phyloP scores from a whole-genome alignment of 2,797 vertebrate species.

The Taenioides sp. region DNA sequence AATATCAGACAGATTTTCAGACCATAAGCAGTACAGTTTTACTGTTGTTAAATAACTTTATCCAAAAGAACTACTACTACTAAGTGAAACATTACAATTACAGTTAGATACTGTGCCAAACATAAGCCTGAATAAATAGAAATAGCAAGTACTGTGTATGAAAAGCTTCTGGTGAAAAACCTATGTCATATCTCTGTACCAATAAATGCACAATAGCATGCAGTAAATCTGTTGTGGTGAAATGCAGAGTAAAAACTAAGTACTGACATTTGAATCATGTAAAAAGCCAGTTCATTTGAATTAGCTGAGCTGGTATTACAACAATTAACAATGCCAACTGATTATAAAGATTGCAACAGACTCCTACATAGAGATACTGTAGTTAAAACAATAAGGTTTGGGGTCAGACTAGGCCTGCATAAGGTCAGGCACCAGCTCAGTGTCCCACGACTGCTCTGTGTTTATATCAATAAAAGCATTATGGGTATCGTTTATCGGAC shows the following conservation, averaged over 20 bases:
- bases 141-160: background rate
- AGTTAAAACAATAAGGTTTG: conserved; percentile 11
- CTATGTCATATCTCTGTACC: background rate
- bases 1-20: background rate
- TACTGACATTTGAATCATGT: background rate
- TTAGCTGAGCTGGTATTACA: background rate
- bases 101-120: background rate
- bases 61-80: background rate
- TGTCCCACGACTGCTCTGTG: conserved; percentile 22
- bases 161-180: background rate
- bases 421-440: background rate
- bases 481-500: background rate
- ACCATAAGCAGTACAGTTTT: background rate
- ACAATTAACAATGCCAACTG: background rate
- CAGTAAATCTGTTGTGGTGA: background rate
- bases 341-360: conserved; percentile 20
- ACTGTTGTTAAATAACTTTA: background rate
- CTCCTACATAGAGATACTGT: conserved; percentile 13
- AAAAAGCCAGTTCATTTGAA: background rate
- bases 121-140: background rate
- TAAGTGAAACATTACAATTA: no score
- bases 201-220: background rate
- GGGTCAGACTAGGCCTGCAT: conserved; percentile 5
- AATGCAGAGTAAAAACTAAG: background rate
- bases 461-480: conserved; percentile 35